A percentile compares a stretch with the other conserved stretches of the same genome.
Conservation (phyloP, 2,113 vertebrate species). For the Erythrocercus mccallii region DNA sequence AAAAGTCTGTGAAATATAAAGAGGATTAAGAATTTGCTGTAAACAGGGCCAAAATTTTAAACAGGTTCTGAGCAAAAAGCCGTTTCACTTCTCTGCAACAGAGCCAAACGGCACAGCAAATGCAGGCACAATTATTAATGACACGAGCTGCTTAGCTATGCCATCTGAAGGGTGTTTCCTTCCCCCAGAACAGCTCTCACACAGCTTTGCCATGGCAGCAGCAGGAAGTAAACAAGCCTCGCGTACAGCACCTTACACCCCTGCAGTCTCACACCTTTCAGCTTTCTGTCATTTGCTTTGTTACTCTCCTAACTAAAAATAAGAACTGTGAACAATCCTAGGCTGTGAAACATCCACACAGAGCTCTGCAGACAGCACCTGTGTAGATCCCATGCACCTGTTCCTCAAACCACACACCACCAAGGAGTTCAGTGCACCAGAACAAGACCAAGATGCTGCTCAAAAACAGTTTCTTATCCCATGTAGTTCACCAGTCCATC, state of each 20-base stretch:
- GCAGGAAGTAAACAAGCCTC: not conserved
- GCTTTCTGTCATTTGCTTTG: not conserved
- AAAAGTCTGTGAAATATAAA: not conserved
- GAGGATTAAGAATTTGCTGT: not conserved
- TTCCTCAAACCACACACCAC: rapidly evolving
- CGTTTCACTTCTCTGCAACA: not conserved
- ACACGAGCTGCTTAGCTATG: not conserved
- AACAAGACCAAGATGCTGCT: not conserved
- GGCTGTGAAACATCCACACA: not conserved
- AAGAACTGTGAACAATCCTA: not conserved
- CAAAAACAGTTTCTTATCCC: not conserved
- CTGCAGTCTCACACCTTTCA: not conserved
- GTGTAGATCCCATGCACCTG: not conserved
- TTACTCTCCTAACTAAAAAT: not conserved
- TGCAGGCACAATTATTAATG: not conserved
- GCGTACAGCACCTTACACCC: not conserved
- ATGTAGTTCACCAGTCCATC: not conserved
- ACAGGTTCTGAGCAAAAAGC: not conserved
- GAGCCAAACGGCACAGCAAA: not conserved
- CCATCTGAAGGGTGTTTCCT: not conserved
- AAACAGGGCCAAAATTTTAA: not conserved
- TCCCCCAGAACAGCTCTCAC: not conserved
- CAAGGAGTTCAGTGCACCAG: not conserved
- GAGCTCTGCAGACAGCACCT: not conserved
- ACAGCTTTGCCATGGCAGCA: not conserved